Evolutionary conservation across 2,888 invertebrate genomes (phyloP).

Genomic region (Pristionchus fissidentatus): DNA sequence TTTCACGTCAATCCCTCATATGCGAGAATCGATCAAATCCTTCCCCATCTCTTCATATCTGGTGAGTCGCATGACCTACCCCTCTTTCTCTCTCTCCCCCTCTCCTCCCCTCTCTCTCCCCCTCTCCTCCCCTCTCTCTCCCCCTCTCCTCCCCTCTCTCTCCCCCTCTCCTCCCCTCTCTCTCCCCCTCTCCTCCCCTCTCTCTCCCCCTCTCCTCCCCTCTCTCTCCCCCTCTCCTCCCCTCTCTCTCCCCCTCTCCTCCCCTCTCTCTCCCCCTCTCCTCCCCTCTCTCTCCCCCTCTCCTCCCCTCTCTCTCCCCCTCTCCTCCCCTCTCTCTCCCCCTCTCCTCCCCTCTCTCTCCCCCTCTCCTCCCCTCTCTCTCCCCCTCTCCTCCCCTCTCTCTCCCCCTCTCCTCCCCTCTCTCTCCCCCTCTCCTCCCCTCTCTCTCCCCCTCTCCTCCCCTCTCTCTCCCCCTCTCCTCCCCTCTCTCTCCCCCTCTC

Average conservation of each 20-base stretch:
- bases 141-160: slow-evolving; percentile 72
- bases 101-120: neutral
- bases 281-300: neutral
- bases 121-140: slow-evolving; percentile 85
- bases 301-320: slow-evolving; percentile 78
- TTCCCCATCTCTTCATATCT: slow-evolving; percentile 84
- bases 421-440: neutral
- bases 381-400: slow-evolving; percentile 84
- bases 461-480: slow-evolving; percentile 80
- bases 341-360: neutral
- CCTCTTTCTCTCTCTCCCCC: neutral
- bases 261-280: slow-evolving; percentile 81
- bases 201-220: no score
- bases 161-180: neutral
- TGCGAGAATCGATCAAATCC: slow-evolving; percentile 71
- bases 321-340: slow-evolving; percentile 83
- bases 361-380: neutral
- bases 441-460: slow-evolving; percentile 81
- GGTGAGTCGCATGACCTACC: slow-evolving; percentile 77
- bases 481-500: neutral
- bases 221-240: neutral
- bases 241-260: slow-evolving; percentile 81
- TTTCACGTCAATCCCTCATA: slow-evolving; percentile 75
- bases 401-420: slow-evolving; percentile 76
- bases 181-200: slow-evolving; percentile 83